Percentiles rank a stretch among this genome's conserved stretches.
Conservation (phyloP, 2,797 vertebrate genomes). For the Silurus aristotelis region DNA sequence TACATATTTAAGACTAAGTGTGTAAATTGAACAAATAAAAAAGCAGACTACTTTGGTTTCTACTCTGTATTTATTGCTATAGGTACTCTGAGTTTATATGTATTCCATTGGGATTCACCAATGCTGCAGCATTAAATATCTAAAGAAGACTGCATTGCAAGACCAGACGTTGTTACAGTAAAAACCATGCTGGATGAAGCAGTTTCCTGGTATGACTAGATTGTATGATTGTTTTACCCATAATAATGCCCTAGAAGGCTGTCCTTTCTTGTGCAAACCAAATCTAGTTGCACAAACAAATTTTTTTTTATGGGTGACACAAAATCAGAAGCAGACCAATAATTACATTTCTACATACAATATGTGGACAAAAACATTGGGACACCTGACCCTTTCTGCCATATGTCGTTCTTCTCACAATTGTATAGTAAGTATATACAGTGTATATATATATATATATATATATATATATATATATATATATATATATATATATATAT, state of each 20-base stretch:
- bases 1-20: background rate
- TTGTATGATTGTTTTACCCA: background rate
- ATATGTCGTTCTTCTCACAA: too few species aligned
- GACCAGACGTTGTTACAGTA: background rate
- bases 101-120: background rate
- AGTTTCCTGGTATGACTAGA: background rate
- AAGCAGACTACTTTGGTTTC: background rate
- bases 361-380: too few species aligned
- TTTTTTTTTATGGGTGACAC: background rate
- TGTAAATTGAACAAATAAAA: background rate
- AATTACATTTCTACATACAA: background rate
- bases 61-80: background rate
- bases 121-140: background rate
- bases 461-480: too few species aligned
- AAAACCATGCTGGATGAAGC: background rate
- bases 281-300: background rate
- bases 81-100: background rate
- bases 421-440: too few species aligned
- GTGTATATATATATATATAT: too few species aligned
- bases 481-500: too few species aligned
- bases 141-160: background rate
- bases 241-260: background rate
- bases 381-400: too few species aligned
- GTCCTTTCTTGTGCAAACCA: background rate
- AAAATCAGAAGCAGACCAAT: background rate